phyloP scores from a whole-genome alignment of 2,888 invertebrate genomes.

The Lepidocyrtoides sp. region DNA sequence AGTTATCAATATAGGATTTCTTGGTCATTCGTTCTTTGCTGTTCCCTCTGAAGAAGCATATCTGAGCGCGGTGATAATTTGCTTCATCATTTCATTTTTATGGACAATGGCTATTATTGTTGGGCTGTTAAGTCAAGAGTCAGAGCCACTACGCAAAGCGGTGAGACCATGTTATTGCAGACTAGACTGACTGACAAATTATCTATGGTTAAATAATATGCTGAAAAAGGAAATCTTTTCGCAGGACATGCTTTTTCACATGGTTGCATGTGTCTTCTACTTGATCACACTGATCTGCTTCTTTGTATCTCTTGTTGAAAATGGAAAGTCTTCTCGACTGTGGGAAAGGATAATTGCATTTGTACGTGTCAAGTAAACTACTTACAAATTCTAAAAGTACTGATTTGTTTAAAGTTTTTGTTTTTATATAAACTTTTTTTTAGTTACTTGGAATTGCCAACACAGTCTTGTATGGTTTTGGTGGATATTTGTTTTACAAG shows the following conservation, averaged over 20 bases:
- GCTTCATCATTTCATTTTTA: constrained; percentile 75
- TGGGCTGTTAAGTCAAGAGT: constrained; percentile 31
- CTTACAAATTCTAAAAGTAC: background rate
- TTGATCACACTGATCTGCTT: constrained; percentile 69
- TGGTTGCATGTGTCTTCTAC: constrained; percentile 73
- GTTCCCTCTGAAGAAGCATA: constrained; percentile 64
- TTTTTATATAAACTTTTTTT: constrained; percentile 36
- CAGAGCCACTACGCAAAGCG: constrained; percentile 49
- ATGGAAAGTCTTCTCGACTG: background rate
- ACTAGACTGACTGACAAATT: too few species aligned
- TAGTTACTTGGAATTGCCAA: constrained; percentile 69
- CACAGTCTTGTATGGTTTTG: constrained; percentile 64
- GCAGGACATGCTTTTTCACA: constrained; percentile 76
- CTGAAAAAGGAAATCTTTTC: too few species aligned
- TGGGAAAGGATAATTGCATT: constrained; percentile 74
- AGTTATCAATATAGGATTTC: constrained; percentile 71
- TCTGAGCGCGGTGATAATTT: constrained; percentile 72
- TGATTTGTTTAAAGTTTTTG: background rate
- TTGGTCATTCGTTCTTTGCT: constrained; percentile 63
- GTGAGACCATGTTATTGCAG: too few species aligned
- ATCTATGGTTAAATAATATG: too few species aligned
- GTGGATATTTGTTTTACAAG: constrained; percentile 59
- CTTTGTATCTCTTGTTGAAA: constrained; percentile 57
- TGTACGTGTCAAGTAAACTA: constrained; percentile 47
- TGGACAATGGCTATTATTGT: constrained; percentile 72